Evolutionary conservation across 2,113 vertebrate genomes (phyloP).

Genomic region (Orcinus orca): DNA sequence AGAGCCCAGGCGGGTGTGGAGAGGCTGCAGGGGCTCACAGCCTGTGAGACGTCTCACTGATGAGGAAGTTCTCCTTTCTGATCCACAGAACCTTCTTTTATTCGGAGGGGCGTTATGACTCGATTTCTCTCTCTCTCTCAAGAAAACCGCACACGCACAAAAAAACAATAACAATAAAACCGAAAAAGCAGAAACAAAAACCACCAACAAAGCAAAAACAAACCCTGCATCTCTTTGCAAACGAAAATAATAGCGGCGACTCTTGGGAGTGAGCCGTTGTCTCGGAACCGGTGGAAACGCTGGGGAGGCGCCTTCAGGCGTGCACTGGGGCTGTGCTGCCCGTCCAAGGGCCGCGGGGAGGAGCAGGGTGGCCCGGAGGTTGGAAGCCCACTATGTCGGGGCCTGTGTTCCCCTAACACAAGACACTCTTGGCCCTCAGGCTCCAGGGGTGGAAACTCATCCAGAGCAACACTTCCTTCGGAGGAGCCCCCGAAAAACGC

Average conservation of each 20-base stretch:
- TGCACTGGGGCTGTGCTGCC: accelerated
- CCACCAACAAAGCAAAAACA: background rate
- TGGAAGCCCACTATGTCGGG: background rate
- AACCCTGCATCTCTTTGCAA: background rate
- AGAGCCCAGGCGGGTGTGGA: accelerated
- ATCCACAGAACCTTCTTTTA: background rate
- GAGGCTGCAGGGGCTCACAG: background rate
- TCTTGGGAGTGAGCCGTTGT: accelerated
- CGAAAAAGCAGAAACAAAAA: background rate
- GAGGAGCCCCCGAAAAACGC: background rate
- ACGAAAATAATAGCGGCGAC: background rate
- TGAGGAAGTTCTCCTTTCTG: background rate
- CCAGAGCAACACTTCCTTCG: background rate
- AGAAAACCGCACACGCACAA: background rate
- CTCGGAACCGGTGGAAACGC: accelerated
- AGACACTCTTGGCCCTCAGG: background rate
- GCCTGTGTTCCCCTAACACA: background rate
- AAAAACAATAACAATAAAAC: background rate
- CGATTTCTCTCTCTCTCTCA: background rate
- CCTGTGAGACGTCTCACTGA: accelerated
- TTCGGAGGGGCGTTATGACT: background rate
- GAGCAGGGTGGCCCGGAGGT: accelerated
- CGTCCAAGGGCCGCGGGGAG: accelerated
- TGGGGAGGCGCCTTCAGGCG: accelerated
- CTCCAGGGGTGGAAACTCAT: background rate